Evolutionary conservation across 2,797 vertebrate genomes (phyloP), one percentile per base, ranked within the genome.

Genomic region (Amphiprion clarkii): DNA sequence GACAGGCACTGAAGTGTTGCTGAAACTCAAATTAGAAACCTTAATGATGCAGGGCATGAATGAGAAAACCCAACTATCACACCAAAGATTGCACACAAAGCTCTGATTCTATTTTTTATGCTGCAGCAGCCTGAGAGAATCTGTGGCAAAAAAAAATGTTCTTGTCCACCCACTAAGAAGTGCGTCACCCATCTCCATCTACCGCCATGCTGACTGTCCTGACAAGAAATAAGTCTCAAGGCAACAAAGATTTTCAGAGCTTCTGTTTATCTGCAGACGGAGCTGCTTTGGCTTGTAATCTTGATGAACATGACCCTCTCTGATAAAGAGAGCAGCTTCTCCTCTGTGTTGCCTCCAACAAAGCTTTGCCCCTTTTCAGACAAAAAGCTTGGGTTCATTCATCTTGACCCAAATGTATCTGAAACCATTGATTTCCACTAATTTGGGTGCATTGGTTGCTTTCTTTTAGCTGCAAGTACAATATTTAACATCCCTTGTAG

Each of bases 261-360:
- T 29, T 23, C 39, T 46, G 7, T 53, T 67, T 33, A 40, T 61
- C 51, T 17, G 57, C 25, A 49, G 51, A 44, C 14, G 16, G 71
- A 78, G 59, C 48, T 23, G 70, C 48, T 42, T 14, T 4, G 6
- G 59, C 51, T 33, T 23, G 60, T 57, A 66, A 83, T 86, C 73
- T 74, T 49, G 40, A 42, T 16, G 13, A 42, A 16, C 11, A 61
- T 0, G 44, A 85, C 79, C 81, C 60, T 74, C 62, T 60, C 13
- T 51, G 73, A 62, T 49, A 64, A 12, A 29, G 52, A 69, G 46
- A 57, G 40, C 27, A 23, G 70, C 39, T 46, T 77, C 78, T 75
- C 75, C 13, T 74, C 54, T 64, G 71, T 67, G 59, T 59, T 64
- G 56, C 6, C n/a, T 60, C 31, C 2, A 9, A 14, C 4, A 31